These are phyloP conservation scores for Drosophila lowei DNA, from an alignment of 1,140 invertebrate species.

Conservation along the genomic window DNA sequence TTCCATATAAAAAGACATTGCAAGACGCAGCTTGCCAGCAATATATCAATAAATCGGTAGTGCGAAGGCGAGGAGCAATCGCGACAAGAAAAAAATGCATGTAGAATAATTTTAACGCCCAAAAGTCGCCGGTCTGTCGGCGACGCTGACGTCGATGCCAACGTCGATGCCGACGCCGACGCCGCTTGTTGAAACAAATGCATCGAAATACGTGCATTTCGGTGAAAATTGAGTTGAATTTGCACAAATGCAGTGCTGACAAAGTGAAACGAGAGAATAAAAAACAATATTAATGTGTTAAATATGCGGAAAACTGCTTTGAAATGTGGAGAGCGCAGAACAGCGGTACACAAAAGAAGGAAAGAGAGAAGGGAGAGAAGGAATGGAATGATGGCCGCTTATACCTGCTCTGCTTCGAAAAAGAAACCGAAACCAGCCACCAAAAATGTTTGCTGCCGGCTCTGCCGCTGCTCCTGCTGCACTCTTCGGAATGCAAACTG, in stretches of 20 bases:
- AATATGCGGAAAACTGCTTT: slow-evolving; percentile 67
- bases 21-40: slow-evolving; percentile 8
- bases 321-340: slow-evolving; percentile 33
- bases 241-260: slow-evolving; percentile 60
- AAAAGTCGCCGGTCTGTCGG: slow-evolving; percentile 68
- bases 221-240: slow-evolving; percentile 50
- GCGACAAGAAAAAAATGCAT: slow-evolving; percentile 26
- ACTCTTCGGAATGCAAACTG: slow-evolving; percentile 62
- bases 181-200: slow-evolving; percentile 56
- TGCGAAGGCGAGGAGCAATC: slow-evolving; percentile 13
- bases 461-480: slow-evolving; percentile 40
- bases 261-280: slow-evolving; percentile 65
- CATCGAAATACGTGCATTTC: slow-evolving; percentile 36
- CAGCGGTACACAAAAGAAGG: slow-evolving; percentile 43
- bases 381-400: slow-evolving; percentile 66
- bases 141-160: slow-evolving; percentile 6
- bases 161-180: slow-evolving; percentile 12
- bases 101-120: slow-evolving; percentile 66
- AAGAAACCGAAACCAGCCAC: slow-evolving; percentile 9
- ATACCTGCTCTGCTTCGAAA: slow-evolving; percentile 60
- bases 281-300: slow-evolving; percentile 58
- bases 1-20: slow-evolving; percentile 27
- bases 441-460: slow-evolving; percentile 12
- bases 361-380: slow-evolving; percentile 32
- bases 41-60: not conserved